These are phyloP conservation scores for Nesogale talazaci DNA, from an alignment of 2,113 vertebrate genomes.

Conservation along the genomic window DNA sequence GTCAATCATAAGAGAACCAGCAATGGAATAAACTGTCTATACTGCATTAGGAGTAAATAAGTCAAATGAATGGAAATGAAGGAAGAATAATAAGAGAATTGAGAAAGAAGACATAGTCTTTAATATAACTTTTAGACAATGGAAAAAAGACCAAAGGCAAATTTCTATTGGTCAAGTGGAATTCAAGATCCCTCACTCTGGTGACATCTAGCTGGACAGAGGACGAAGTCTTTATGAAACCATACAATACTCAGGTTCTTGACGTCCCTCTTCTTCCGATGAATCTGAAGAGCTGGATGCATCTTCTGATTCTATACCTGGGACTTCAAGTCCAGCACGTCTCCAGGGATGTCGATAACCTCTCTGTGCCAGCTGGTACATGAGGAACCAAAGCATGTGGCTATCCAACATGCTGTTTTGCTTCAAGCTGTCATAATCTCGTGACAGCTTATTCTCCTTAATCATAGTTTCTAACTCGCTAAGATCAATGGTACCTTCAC, in stretches of 20 bases:
- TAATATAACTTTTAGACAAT: background rate
- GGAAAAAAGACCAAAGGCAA: background rate
- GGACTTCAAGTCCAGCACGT: constrained; percentile 54
- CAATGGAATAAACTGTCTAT: constrained; percentile 28
- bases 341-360: constrained; percentile 82
- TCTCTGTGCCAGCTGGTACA: constrained; percentile 91
- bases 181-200: background rate
- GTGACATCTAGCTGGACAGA: background rate
- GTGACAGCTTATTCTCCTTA: constrained; percentile 93
- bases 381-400: constrained; percentile 92
- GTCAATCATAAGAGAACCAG: constrained; percentile 30
- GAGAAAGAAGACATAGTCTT: background rate
- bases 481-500: constrained; percentile 86
- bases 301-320: constrained; percentile 85
- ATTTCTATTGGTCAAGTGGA: background rate
- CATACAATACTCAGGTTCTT: constrained; percentile 89
- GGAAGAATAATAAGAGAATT: background rate
- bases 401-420: constrained; percentile 90
- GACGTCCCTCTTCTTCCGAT: constrained; percentile 89
- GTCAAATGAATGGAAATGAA: background rate
- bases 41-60: background rate
- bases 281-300: constrained; percentile 86
- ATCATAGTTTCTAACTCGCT: constrained; percentile 90
- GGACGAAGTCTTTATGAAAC: constrained; percentile 86
- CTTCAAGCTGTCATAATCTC: constrained; percentile 90